Evolutionary conservation across 2,797 vertebrate genomes (phyloP).

Genomic region (Eremophila alpestris): DNA sequence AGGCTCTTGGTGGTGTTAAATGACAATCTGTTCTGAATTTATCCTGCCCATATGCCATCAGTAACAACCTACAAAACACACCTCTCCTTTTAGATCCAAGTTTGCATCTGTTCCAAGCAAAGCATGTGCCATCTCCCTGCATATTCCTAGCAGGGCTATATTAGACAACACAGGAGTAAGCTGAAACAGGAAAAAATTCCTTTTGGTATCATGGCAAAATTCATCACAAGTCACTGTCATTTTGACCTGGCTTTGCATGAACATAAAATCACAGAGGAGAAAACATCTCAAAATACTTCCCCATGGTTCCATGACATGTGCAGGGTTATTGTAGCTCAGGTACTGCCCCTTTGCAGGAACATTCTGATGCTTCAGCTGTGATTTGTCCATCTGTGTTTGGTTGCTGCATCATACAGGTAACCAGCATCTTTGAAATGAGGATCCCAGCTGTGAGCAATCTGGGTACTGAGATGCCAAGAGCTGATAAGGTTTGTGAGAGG

Average conservation of each 20-base stretch:
- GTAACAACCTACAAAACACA: slow-evolving; percentile 54
- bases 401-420: background rate
- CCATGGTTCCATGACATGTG: background rate
- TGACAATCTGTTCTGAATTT: slow-evolving; percentile 61
- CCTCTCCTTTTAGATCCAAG: slow-evolving; percentile 57
- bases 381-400: background rate
- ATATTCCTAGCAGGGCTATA: slow-evolving; percentile 36
- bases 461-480: background rate
- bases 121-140: slow-evolving; percentile 5
- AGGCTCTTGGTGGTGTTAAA: slow-evolving; percentile 41
- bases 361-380: background rate
- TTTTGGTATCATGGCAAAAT: background rate
- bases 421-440: background rate
- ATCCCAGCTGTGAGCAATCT: background rate
- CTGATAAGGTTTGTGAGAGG: background rate
- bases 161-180: background rate
- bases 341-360: background rate
- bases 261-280: background rate
- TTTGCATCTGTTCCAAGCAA: slow-evolving; percentile 56
- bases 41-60: slow-evolving; percentile 56
- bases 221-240: background rate
- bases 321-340: background rate
- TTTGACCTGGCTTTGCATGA: background rate
- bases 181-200: background rate
- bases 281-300: background rate